Base-by-base conservation (phyloP, 2,797 vertebrate genomes). In the Nyctalus aviator region DNA sequence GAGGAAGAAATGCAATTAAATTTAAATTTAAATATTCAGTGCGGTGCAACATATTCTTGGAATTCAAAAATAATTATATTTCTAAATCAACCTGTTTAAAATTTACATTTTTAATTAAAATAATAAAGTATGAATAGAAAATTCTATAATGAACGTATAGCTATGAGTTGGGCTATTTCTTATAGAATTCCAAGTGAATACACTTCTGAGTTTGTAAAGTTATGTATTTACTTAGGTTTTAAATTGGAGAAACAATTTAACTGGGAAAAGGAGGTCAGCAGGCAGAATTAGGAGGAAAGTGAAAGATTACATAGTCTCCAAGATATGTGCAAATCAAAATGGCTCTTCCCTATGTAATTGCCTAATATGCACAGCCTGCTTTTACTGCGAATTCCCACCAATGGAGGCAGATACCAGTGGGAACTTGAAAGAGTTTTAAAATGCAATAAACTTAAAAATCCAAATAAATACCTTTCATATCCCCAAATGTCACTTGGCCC, bases 401-500 rank as follows among this genome's bases (percentile, higher is more conserved):
- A 41, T 0, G 59, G 14, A 79, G 30, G 30, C 64, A 59, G 53
- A 72, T 6, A 84, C 5, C 3, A 48, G 7, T 4, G 78, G 37
- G 20, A 76, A 46, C 20, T 86, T 75, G 25, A n/a, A 84, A 27
- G 5, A 30, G 3, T 69, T 85, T 66, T 79, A 73, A 94, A 71
- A 73, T 13, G 11, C 73, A 92, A 7, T 44, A 17, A 32, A 0
- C 77, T 93, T 88, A 62, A 92, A 88, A 91, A 32, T 88, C 0
- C 55, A 95, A 96, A 95, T 13, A 96, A 97, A 95, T 99, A 99
- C 99, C 98, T 98, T 94, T 97, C 78, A 90, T 99, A 99, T 88
- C 98, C 98, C 97, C 98, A 98, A 85, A 99, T 97, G 94, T 99
- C 96, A 92, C 99, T 99, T 94, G 98, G 98, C 50, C 99, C 99